phyloP scores from a whole-genome alignment of 2,797 vertebrate genomes.

The Enteromius treurensis region DNA sequence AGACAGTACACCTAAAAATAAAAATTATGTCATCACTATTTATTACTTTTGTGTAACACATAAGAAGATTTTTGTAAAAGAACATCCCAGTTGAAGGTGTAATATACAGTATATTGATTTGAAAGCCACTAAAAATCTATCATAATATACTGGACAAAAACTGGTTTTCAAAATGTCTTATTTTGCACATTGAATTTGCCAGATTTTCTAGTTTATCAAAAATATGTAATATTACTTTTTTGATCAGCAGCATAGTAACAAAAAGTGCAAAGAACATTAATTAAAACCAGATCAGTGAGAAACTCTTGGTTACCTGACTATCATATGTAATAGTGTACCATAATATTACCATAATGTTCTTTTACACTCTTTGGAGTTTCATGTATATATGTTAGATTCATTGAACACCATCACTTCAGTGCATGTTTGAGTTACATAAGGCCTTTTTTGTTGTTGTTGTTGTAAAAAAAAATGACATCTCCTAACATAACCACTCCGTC shows the following conservation, averaged over 20 bases:
- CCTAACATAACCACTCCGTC: slow-evolving; percentile 18
- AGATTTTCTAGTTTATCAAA: background rate
- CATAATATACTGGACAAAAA: background rate
- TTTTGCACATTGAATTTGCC: background rate
- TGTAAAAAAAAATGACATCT: background rate
- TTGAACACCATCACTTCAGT: background rate
- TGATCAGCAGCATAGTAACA: background rate
- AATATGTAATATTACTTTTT: background rate
- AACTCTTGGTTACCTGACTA: too few species aligned
- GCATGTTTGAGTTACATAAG: background rate
- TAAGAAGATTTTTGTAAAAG: background rate
- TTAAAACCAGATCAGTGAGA: slow-evolving; percentile 2
- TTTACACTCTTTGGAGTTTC: background rate
- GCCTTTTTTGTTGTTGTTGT: background rate
- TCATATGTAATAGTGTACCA: background rate
- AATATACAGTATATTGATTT: background rate
- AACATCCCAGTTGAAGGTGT: too few species aligned
- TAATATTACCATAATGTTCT: background rate
- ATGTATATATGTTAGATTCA: background rate
- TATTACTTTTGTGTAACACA: background rate
- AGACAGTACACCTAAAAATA: background rate
- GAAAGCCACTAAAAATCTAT: background rate
- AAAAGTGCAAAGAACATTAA: background rate
- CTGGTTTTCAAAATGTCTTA: background rate
- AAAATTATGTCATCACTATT: background rate